Evolutionary conservation across 2,797 vertebrate genomes (phyloP).

Genomic region (Balearica regulorum): DNA sequence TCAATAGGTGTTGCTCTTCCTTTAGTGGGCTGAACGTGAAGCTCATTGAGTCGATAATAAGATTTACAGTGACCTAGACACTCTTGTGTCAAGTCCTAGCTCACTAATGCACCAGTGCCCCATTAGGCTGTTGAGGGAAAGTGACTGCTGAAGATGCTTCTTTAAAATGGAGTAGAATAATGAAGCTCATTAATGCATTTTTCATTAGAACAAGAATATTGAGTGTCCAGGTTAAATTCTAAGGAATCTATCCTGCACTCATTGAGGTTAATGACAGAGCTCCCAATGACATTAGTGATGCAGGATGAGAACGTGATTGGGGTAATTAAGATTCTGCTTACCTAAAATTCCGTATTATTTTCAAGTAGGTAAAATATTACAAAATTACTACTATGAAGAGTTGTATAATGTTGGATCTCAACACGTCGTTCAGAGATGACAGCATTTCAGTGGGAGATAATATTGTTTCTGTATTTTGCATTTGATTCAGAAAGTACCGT

Average conservation of each 20-base stretch:
- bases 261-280: slow-evolving; percentile 55
- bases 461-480: neutral
- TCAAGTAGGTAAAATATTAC: slow-evolving; percentile 33
- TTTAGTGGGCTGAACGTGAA: neutral
- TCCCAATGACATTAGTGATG: slow-evolving; percentile 35
- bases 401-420: slow-evolving; percentile 29
- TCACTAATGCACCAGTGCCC: neutral
- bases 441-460: neutral
- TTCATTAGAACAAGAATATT: slow-evolving; percentile 55
- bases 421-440: slow-evolving; percentile 33
- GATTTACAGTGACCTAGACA: neutral
- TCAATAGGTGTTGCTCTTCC: neutral
- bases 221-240: slow-evolving; percentile 58
- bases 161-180: slow-evolving; percentile 31
- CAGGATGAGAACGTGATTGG: slow-evolving; percentile 57
- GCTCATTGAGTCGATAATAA: neutral
- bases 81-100: neutral
- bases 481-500: neutral
- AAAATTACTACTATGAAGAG: slow-evolving; percentile 22
- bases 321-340: slow-evolving; percentile 65
- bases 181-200: slow-evolving; percentile 61
- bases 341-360: slow-evolving; percentile 41
- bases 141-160: slow-evolving; percentile 1
- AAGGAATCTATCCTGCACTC: slow-evolving; percentile 28
- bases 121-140: neutral